These are phyloP conservation scores for Chloebia gouldiae DNA, from an alignment of 2,113 vertebrate genomes.

Conservation along the genomic window DNA sequence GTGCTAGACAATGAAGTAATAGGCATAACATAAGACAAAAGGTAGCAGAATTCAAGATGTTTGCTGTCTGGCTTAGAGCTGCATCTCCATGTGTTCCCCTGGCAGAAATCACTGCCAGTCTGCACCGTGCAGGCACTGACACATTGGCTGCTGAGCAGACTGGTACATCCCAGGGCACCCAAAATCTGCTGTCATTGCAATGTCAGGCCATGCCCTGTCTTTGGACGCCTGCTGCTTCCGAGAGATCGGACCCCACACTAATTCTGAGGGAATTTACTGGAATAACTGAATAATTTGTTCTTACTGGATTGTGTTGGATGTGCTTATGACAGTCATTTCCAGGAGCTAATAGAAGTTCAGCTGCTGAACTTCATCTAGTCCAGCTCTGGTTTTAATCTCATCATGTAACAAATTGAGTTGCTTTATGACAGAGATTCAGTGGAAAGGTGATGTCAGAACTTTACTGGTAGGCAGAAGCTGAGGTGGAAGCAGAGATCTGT, in stretches of 20 bases:
- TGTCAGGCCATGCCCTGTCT: background rate
- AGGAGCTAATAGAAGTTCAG: background rate
- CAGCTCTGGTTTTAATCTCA: background rate
- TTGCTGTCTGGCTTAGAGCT: background rate
- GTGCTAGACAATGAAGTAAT: background rate
- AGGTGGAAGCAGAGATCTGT: background rate
- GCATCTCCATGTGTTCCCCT: background rate
- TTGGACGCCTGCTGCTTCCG: background rate
- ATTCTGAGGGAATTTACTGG: background rate
- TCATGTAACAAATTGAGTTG: background rate
- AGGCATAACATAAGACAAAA: background rate
- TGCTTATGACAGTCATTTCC: background rate
- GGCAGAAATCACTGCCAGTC: background rate
- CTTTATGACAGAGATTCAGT: background rate
- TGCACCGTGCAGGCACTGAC: background rate
- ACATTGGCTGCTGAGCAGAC: background rate
- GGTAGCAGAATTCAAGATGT: rapidly evolving
- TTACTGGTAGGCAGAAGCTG: background rate
- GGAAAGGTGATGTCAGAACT: background rate
- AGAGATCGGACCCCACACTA: background rate
- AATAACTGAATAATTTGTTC: background rate
- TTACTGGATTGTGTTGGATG: background rate
- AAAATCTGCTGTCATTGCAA: background rate
- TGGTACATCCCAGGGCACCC: background rate
- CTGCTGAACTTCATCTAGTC: background rate